Percentiles rank a stretch among this genome's conserved stretches.
These are phyloP conservation scores for Metopia argyrocephala DNA, from an alignment of 2,888 invertebrate species.

Conservation along the genomic window DNA sequence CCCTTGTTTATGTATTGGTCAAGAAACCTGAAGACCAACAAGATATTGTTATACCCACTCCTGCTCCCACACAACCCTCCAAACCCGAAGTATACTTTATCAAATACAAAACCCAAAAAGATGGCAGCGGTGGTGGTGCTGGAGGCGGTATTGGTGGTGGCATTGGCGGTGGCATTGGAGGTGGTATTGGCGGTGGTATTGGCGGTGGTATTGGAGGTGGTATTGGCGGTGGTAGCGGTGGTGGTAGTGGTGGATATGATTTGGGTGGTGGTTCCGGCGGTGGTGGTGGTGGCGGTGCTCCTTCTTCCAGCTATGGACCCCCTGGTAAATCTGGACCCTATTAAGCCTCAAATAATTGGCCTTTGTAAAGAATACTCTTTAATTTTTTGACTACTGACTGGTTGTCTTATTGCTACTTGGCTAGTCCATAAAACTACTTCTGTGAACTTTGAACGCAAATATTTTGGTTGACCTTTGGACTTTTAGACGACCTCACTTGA, in stretches of 20 bases:
- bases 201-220: constrained; percentile 65
- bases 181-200: constrained; percentile 68
- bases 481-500: constrained; percentile 46
- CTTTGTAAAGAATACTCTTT: constrained; percentile 46
- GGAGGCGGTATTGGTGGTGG: constrained; percentile 67
- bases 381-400: constrained; percentile 48
- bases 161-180: constrained; percentile 70
- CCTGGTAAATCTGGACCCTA: constrained; percentile 86
- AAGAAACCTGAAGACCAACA: constrained; percentile 92
- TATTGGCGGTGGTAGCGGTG: constrained; percentile 59
- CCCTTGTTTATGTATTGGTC: constrained; percentile 91
- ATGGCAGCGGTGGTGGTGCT: constrained; percentile 70
- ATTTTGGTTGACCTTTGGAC: constrained; percentile 46
- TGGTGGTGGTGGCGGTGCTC: constrained; percentile 69
- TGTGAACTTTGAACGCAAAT: constrained; percentile 25
- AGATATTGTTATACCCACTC: constrained; percentile 87
- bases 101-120: constrained; percentile 79
- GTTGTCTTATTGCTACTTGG: constrained; percentile 70
- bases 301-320: constrained; percentile 83
- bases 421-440: constrained; percentile 71
- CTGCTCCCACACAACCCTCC: constrained; percentile 89
- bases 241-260: constrained; percentile 66
- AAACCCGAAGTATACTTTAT: constrained; percentile 95
- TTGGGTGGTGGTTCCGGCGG: constrained; percentile 72
- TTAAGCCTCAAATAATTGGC: constrained; percentile 67